phyloP scores from a whole-genome alignment of 2,888 invertebrate species.

The Tipula confusa region DNA sequence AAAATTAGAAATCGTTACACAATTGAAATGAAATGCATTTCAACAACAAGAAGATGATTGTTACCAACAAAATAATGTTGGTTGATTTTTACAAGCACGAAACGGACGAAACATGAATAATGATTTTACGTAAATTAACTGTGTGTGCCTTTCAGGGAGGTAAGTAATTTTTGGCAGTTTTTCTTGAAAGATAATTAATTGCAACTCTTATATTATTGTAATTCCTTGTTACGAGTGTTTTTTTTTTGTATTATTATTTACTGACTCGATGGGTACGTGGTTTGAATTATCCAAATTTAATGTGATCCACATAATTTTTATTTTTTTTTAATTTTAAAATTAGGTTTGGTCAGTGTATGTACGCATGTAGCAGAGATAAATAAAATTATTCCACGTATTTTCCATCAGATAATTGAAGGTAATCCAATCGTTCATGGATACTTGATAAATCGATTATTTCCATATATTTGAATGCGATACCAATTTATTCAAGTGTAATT shows the following conservation, averaged over 20 bases:
- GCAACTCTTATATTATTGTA: background rate
- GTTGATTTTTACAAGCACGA: background rate
- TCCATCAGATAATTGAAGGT: background rate
- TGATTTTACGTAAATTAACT: conserved; percentile 8
- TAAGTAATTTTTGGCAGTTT: conserved; percentile 12
- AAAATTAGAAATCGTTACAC: conserved; percentile 6
- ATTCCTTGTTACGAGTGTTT: background rate
- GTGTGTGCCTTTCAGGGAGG: background rate
- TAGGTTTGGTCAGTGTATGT: background rate
- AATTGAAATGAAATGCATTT: conserved; percentile 7
- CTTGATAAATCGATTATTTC: background rate
- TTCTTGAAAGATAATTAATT: conserved; percentile 12
- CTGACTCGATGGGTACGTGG: background rate
- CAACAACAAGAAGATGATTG: background rate
- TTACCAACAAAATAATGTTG: too few species aligned
- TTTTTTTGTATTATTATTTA: too few species aligned
- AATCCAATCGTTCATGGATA: background rate
- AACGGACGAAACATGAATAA: conserved; percentile 25
- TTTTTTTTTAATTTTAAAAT: background rate
- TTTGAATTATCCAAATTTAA: conserved; percentile 12
- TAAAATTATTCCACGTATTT: background rate
- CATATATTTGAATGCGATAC: background rate
- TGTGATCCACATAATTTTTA: background rate
- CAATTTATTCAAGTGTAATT: background rate
- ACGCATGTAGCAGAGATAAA: background rate